Base-by-base conservation (phyloP, 2,113 vertebrate species). In the Pomatorhinus ruficollis region DNA sequence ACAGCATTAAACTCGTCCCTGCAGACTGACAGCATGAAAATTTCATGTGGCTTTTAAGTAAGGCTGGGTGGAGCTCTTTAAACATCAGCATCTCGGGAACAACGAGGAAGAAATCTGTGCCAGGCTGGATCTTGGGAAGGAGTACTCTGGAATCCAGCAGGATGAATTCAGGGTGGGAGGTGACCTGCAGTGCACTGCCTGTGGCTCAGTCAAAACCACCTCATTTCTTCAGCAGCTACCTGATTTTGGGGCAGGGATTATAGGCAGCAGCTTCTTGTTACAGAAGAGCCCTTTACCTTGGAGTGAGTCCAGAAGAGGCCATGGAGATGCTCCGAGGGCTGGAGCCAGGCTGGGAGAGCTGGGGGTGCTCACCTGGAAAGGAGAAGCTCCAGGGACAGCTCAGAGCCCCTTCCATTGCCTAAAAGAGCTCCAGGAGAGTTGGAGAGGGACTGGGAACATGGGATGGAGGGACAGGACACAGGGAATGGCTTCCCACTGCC, bases 41-140 rank as follows among this genome's bases (percentile, higher is more conserved):
- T 91, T 91, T 93, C 70, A 84, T 71, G 69, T 71, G 87, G 49
- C 49, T 94, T 91, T 94, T 60, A 87, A 83, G 77, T 71, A 54
- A 66, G 69, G 40, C 69, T 47, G 84, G 83, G 81, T 2, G 16
- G 80, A 89, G 64, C 47, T 65, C 83, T 69, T 83, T 70, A 82
- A 94, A 59, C n/a, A 60, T 64, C 65, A 24, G 3, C 68, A 22
- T 71, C 64, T 74, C 2, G 6, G 59, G 74, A 87, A 65, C 33
- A 50, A 15, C 1, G 2, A 30, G 72, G 65, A 68, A 31, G 72
- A 68, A 82, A 68, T 71, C 44, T 25, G 42, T 81, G 81, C 53
- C 53, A 56, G 47, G 47, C 52, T 25, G 18, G 50, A 24, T 49
- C 4, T 15, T 5, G 5, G 82, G 65, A 59, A 44, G 39, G 28